Evolutionary conservation across 2,888 invertebrate genomes (phyloP).

Genomic region (Thelaira solivaga): DNA sequence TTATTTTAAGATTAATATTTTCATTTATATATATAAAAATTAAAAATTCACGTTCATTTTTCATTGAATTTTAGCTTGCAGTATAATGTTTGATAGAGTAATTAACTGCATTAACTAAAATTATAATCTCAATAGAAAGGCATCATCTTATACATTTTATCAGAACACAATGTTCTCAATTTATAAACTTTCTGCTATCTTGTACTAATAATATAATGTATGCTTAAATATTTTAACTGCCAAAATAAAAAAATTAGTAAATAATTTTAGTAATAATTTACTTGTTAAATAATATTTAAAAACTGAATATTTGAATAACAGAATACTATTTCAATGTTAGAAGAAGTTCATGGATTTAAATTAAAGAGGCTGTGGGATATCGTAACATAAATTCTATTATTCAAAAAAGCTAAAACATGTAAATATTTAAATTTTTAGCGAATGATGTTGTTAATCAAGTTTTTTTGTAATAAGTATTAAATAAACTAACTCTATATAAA

Average conservation of each 20-base stretch:
- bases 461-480: conserved; percentile 48
- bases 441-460: conserved; percentile 38
- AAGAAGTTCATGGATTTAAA: conserved; percentile 4
- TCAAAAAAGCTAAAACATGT: conserved; percentile 57
- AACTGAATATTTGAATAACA: not conserved
- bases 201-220: conserved; percentile 12
- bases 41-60: conserved; percentile 45
- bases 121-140: not conserved
- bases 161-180: not conserved
- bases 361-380: conserved; percentile 54
- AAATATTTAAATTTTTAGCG: conserved; percentile 43
- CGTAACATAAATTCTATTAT: conserved; percentile 40
- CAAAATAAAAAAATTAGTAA: conserved; percentile 20
- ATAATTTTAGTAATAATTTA: conserved; percentile 1
- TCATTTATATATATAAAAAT: conserved; percentile 12
- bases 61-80: conserved; percentile 19
- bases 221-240: conserved; percentile 54
- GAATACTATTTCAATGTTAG: conserved; percentile 18
- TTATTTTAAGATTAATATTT: not conserved
- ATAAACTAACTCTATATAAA: not conserved
- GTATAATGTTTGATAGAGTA: conserved; percentile 17
- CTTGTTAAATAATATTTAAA: conserved; percentile 1
- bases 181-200: conserved; percentile 17
- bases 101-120: conserved; percentile 5
- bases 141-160: conserved; percentile 33